These are phyloP conservation scores for Campylorhamphus procurvoides DNA, from an alignment of 2,113 vertebrate species.

Conservation along the genomic window DNA sequence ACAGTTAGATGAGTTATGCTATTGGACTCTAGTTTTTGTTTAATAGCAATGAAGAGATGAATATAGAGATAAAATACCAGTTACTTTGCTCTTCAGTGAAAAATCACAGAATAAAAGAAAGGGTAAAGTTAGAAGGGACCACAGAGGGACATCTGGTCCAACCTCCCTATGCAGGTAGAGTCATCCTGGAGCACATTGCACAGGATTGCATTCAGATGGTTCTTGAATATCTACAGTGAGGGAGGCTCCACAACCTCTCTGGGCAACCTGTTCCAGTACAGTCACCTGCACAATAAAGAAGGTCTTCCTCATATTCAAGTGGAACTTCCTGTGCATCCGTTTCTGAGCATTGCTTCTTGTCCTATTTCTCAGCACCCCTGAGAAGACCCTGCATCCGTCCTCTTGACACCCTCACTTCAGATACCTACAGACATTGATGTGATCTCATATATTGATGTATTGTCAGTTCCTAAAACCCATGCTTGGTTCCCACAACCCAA, in stretches of 20 bases:
- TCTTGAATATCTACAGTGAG: not conserved
- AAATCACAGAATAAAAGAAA: not conserved
- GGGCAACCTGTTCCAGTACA: accelerated
- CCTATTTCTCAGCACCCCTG: accelerated
- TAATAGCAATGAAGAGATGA: not conserved
- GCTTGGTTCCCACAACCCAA: not conserved
- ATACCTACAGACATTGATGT: not conserved
- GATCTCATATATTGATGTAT: not conserved
- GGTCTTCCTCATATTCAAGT: not conserved
- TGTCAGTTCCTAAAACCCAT: not conserved
- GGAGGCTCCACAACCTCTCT: not conserved
- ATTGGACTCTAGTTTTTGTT: not conserved
- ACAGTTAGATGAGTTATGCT: not conserved
- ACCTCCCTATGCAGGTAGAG: too few relatives aligned
- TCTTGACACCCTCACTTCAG: not conserved
- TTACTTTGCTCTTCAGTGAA: not conserved
- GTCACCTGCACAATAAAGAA: not conserved
- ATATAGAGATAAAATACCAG: not conserved
- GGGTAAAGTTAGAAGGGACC: not conserved
- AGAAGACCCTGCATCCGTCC: not conserved
- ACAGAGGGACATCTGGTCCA: not conserved
- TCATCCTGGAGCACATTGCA: not conserved
- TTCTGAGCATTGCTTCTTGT: not conserved
- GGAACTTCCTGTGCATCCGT: not conserved
- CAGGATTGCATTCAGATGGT: not conserved